Conservation (phyloP, 2,797 vertebrate species). For the Salarias fasciatus region DNA sequence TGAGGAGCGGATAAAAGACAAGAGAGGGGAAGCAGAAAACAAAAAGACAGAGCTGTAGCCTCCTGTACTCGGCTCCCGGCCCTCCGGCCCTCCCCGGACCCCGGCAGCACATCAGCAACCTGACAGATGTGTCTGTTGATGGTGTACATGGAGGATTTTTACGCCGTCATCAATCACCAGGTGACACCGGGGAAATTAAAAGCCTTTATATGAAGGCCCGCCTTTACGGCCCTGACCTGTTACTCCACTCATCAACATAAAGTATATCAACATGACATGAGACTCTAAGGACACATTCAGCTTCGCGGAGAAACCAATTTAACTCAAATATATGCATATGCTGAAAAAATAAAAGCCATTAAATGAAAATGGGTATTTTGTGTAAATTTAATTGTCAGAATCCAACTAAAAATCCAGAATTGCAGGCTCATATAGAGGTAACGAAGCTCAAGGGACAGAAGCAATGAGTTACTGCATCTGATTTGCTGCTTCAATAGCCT, state of each 20-base stretch:
- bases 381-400: background rate
- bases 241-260: slow-evolving; percentile 44
- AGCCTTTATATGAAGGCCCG: slow-evolving; percentile 48
- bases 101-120: slow-evolving; percentile 32
- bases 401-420: background rate
- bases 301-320: slow-evolving; percentile 11
- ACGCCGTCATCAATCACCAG: slow-evolving; percentile 28
- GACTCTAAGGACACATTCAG: slow-evolving; percentile 30
- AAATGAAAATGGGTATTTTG: background rate
- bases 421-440: no score
- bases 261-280: slow-evolving; percentile 35
- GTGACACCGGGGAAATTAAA: slow-evolving; percentile 71
- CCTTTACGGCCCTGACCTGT: slow-evolving; percentile 26
- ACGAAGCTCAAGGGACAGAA: background rate
- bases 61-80: slow-evolving; percentile 2
- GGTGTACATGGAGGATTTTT: slow-evolving; percentile 26
- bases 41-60: background rate
- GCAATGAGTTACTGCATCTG: background rate
- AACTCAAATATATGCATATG: slow-evolving; percentile 1
- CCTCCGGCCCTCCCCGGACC: background rate
- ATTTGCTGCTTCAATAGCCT: slow-evolving; percentile 6
- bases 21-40: slow-evolving; percentile 2
- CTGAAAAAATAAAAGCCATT: background rate
- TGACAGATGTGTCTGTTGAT: slow-evolving; percentile 26
- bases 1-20: slow-evolving; percentile 28